Conservation (phyloP, 2,797 vertebrate species). For the Oophaga sylvatica region DNA sequence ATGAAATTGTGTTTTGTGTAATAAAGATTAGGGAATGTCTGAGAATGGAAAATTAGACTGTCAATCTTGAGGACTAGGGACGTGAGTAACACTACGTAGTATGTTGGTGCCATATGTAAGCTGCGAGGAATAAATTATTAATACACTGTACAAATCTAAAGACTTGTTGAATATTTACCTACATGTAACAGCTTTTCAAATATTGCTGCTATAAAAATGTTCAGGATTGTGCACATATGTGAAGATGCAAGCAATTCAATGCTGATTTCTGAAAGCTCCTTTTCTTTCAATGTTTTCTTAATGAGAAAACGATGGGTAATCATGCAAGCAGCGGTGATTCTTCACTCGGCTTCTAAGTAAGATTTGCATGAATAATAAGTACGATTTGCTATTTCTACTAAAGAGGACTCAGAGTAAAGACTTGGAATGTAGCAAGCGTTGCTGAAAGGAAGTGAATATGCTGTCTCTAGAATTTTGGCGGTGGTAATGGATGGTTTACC, state of each 20-base stretch:
- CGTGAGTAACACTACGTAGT: neutral
- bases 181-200: neutral
- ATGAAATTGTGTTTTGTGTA: neutral
- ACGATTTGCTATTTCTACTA: slow-evolving; percentile 53
- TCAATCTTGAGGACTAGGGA: neutral
- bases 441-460: slow-evolving; percentile 42
- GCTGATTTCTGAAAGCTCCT: slow-evolving; percentile 53
- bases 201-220: slow-evolving; percentile 21
- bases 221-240: slow-evolving; percentile 29
- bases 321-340: slow-evolving; percentile 46
- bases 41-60: neutral
- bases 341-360: slow-evolving; percentile 41
- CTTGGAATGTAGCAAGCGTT: slow-evolving; percentile 21
- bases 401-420: slow-evolving; percentile 38
- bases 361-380: slow-evolving; percentile 54
- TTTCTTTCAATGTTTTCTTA: slow-evolving; percentile 54
- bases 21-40: neutral
- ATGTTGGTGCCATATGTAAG: neutral
- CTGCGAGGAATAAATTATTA: neutral
- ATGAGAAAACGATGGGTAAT: slow-evolving; percentile 56
- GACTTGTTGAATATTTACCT: neutral
- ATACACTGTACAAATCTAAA: neutral
- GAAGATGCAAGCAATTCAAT: slow-evolving; percentile 45
- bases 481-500: slow-evolving; percentile 41
- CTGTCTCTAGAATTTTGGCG: slow-evolving; percentile 32